These are phyloP conservation scores for Enteromius trimaculatus DNA, from an alignment of 2,797 vertebrate genomes.

Conservation along the genomic window DNA sequence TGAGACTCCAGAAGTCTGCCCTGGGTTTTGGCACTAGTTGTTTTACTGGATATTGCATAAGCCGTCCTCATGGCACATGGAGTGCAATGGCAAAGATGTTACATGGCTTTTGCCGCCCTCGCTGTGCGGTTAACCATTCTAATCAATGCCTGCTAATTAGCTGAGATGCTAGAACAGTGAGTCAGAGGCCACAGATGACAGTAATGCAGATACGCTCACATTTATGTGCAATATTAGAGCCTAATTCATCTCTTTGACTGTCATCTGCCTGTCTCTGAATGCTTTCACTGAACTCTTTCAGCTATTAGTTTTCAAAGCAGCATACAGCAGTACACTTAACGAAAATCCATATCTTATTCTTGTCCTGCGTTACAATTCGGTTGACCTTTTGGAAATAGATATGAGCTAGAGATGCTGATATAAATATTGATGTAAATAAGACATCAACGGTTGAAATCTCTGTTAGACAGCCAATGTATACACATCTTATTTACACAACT, in stretches of 20 bases:
- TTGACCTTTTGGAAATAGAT: background rate
- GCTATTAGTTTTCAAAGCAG: background rate
- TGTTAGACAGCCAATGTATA: too few species aligned
- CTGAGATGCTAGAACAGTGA: constrained; percentile 4
- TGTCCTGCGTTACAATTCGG: background rate
- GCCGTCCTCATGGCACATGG: background rate
- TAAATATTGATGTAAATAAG: background rate
- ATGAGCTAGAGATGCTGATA: background rate
- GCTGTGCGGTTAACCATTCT: constrained; percentile 26
- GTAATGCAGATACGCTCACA: background rate
- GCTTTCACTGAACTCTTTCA: background rate
- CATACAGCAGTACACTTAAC: background rate
- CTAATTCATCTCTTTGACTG: background rate
- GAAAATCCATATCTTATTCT: background rate
- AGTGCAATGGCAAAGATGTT: constrained; percentile 7
- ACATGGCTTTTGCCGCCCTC: constrained; percentile 5
- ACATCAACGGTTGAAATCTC: background rate
- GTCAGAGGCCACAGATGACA: constrained; percentile 27
- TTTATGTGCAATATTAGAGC: background rate
- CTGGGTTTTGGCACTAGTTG: background rate
- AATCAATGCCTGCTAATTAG: constrained; percentile 46
- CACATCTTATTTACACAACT: too few species aligned
- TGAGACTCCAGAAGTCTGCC: background rate
- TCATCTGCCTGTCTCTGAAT: constrained; percentile 11
- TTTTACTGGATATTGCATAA: background rate